Evolutionary conservation across 2,113 vertebrate genomes (phyloP).

Genomic region (Circaetus gallicus): DNA sequence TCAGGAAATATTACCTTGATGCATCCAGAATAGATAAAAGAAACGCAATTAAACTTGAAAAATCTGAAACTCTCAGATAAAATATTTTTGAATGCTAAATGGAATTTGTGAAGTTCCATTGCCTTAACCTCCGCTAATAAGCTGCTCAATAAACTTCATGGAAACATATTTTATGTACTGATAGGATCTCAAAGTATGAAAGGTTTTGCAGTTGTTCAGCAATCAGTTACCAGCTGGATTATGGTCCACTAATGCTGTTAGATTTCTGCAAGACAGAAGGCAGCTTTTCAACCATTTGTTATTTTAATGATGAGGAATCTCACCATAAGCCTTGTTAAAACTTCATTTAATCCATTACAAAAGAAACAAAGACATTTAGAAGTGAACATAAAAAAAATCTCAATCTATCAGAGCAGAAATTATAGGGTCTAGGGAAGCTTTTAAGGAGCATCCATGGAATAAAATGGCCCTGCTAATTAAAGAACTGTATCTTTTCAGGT

Average conservation of each 20-base stretch:
- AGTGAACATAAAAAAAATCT: slow-evolving; percentile 60
- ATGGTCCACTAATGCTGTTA: slow-evolving; percentile 66
- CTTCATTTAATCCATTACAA: slow-evolving; percentile 72
- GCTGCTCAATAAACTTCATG: slow-evolving; percentile 53
- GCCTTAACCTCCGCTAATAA: slow-evolving; percentile 45
- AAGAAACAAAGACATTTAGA: slow-evolving; percentile 72
- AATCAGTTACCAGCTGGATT: slow-evolving; percentile 72
- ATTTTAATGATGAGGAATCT: slow-evolving; percentile 74
- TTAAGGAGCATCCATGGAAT: slow-evolving; percentile 30
- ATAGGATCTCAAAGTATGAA: slow-evolving; percentile 39
- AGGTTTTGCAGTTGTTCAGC: slow-evolving; percentile 52
- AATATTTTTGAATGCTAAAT: slow-evolving; percentile 39
- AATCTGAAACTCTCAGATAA: slow-evolving; percentile 1
- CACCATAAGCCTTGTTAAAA: slow-evolving; percentile 77
- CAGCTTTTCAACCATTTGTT: slow-evolving; percentile 73
- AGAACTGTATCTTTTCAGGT: slow-evolving; percentile 17
- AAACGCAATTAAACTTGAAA: slow-evolving; percentile 27
- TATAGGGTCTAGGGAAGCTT: slow-evolving; percentile 49
- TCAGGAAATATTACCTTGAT: background rate
- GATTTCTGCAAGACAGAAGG: slow-evolving; percentile 73
- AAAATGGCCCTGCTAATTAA: slow-evolving; percentile 37
- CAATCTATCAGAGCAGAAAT: slow-evolving; percentile 69
- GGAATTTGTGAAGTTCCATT: slow-evolving; percentile 25
- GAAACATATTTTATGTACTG: slow-evolving; percentile 37
- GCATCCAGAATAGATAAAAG: background rate